Evolutionary conservation across 2,888 invertebrate species (phyloP), one percentile per base, ranked within the genome.

Genomic region (Steromphala cineraria): DNA sequence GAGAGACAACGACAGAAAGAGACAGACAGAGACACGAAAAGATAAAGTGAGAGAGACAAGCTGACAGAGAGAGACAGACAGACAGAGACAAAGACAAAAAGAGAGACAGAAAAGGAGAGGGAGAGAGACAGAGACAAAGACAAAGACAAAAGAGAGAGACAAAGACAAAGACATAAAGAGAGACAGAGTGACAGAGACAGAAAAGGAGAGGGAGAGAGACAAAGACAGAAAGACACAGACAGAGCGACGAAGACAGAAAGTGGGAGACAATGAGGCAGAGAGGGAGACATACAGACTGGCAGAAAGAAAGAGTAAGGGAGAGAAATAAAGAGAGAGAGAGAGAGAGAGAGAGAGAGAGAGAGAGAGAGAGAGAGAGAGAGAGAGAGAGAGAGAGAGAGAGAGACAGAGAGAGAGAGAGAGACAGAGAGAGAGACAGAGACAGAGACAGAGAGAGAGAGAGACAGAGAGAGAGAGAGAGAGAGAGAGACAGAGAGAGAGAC

Each of bases 141-240:
- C n/a, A n/a, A 8, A 75, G 52, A 19, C 24, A 52, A 53, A 19
- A 24, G n/a, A n/a, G n/a, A n/a, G n/a, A n/a, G n/a, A n/a, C n/a
- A n/a, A n/a, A n/a, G n/a, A n/a, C n/a, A n/a, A n/a, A n/a, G n/a
- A n/a, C n/a, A n/a, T n/a, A 19, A 21, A 52, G 75, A 52, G 75
- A 75, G 53, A 52, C 21, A 53, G 75, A 53, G 53, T 13, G 21
- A 21, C 8, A n/a, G 24, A 24, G 75, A 52, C 21, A 75, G 52
- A 52, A 55, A 53, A 13, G 17, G 52, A 76, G 75, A 53, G 75
- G n/a, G 75, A 53, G 28, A 76, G 24, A 76, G 75, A 76, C 10
- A 53, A 21, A n/a, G 24, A 19, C n/a, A 53, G 24, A 46, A 55
- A 76, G 53, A 76, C n/a, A n/a, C 3, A n/a, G 75, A 28, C 53